These are phyloP conservation scores for Opisthograptis luteolata DNA, from an alignment of 2,888 invertebrate genomes.

Conservation along the genomic window DNA sequence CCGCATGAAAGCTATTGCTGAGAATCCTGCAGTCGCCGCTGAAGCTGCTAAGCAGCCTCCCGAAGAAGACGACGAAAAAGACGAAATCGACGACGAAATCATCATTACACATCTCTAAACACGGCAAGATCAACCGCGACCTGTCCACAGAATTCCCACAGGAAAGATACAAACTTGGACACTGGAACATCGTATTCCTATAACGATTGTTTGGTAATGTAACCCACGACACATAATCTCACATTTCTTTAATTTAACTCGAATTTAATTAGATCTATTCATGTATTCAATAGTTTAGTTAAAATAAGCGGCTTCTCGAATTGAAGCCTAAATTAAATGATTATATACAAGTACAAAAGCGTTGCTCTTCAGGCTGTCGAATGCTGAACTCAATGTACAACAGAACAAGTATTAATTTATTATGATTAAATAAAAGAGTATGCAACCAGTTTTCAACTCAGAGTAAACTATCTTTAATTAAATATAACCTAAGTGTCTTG, in stretches of 20 bases:
- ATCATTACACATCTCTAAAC: slow-evolving; percentile 92
- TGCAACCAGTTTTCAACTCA: no score
- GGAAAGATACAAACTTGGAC: slow-evolving; percentile 5
- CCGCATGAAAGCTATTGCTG: slow-evolving; percentile 89
- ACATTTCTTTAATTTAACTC: slow-evolving; percentile 46
- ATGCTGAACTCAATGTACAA: background rate
- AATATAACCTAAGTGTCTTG: no score
- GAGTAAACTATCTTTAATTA: no score
- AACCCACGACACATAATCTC: slow-evolving; percentile 35
- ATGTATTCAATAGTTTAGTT: slow-evolving; percentile 62
- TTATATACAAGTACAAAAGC: slow-evolving; percentile 63
- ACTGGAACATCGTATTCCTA: slow-evolving; percentile 32
- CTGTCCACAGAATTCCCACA: slow-evolving; percentile 16
- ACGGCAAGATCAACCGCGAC: slow-evolving; percentile 3
- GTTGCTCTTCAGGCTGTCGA: slow-evolving; percentile 23
- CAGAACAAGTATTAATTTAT: background rate
- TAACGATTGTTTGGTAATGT: slow-evolving; percentile 39
- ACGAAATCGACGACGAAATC: slow-evolving; percentile 95
- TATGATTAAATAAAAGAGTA: no score
- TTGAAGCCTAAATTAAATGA: slow-evolving; percentile 47
- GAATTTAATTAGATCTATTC: slow-evolving; percentile 64
- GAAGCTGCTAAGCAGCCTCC: slow-evolving; percentile 88
- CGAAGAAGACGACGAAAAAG: slow-evolving; percentile 94
- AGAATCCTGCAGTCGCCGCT: slow-evolving; percentile 85
- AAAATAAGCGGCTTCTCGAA: slow-evolving; percentile 42